Evolutionary conservation across 2,113 vertebrate genomes (phyloP).

Genomic region (Chascanopsetta lugubris): DNA sequence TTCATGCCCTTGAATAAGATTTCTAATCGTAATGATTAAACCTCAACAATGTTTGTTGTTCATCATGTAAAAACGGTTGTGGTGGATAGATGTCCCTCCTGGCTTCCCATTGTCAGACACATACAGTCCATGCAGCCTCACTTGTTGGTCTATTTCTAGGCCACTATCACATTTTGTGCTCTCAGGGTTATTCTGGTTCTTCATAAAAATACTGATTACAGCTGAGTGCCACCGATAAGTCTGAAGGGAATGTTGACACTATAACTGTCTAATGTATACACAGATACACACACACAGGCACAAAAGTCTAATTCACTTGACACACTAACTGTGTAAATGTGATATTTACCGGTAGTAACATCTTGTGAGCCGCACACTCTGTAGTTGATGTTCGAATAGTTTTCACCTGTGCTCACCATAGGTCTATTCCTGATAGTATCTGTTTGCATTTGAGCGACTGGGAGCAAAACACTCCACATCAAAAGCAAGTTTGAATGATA

Average conservation of each 20-base stretch:
- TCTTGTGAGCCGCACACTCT: too few relatives aligned
- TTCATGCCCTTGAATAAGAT: too few relatives aligned
- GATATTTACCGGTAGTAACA: not conserved
- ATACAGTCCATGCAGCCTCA: slow-evolving; percentile 31
- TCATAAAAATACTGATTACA: slow-evolving; percentile 77
- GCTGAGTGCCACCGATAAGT: slow-evolving; percentile 55
- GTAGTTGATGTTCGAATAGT: too few relatives aligned
- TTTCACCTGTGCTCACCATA: too few relatives aligned
- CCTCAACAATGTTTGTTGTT: not conserved
- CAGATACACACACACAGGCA: slow-evolving; percentile 3
- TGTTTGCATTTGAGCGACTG: not conserved
- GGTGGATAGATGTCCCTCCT: not conserved
- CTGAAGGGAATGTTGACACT: slow-evolving; percentile 54
- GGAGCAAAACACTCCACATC: too few relatives aligned
- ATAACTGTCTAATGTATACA: slow-evolving; percentile 20
- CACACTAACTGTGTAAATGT: not conserved
- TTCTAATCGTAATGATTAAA: too few relatives aligned
- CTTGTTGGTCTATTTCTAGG: slow-evolving; percentile 73
- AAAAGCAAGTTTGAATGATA: too few relatives aligned
- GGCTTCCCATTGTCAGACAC: slow-evolving; percentile 10
- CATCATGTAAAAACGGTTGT: not conserved
- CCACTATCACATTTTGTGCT: slow-evolving; percentile 71
- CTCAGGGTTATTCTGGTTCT: slow-evolving; percentile 72
- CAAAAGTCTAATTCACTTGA: not conserved
- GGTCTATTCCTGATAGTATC: not conserved